Percentiles rank a stretch among this genome's conserved stretches.
Evolutionary conservation across 2,888 invertebrate genomes (phyloP).

Genomic region (Sphaeridia pumilis): DNA sequence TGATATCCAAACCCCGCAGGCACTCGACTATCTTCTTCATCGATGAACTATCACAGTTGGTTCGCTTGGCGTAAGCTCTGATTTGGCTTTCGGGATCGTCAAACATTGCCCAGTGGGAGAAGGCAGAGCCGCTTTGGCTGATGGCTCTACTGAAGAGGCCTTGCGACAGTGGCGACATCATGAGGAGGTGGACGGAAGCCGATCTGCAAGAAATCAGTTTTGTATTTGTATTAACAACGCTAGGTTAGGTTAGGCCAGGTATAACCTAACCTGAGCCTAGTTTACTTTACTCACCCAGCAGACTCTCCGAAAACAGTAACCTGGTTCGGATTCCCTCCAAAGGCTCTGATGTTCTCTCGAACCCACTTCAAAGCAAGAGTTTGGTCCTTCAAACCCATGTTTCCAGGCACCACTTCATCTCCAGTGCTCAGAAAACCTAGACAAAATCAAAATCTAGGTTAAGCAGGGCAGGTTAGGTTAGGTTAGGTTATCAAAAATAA

Average conservation of each 20-base stretch:
- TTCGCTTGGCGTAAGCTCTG: constrained; percentile 20
- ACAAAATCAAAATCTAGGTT: neutral
- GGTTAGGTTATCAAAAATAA: neutral
- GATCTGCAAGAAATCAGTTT: neutral
- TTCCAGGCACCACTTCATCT: neutral
- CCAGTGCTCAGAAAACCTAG: neutral
- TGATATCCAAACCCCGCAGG: constrained; percentile 16
- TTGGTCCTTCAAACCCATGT: neutral
- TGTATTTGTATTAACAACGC: too few relatives aligned
- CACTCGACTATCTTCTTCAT: constrained; percentile 26
- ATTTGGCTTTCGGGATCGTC: constrained; percentile 23
- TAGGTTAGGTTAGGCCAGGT: neutral
- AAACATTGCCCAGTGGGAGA: constrained; percentile 19
- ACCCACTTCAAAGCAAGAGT: neutral
- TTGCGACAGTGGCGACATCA: neutral
- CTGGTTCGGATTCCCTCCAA: neutral
- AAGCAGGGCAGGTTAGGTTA: too few relatives aligned
- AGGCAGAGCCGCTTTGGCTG: constrained; percentile 21
- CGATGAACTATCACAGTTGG: constrained; percentile 25
- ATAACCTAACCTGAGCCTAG: neutral
- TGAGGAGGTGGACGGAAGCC: neutral
- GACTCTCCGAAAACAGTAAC: neutral
- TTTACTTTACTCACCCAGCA: neutral
- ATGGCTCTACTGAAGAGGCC: constrained; percentile 19
- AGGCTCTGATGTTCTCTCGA: neutral